Conservation (phyloP, 2,888 invertebrate species). For the Apoda limacodes region DNA sequence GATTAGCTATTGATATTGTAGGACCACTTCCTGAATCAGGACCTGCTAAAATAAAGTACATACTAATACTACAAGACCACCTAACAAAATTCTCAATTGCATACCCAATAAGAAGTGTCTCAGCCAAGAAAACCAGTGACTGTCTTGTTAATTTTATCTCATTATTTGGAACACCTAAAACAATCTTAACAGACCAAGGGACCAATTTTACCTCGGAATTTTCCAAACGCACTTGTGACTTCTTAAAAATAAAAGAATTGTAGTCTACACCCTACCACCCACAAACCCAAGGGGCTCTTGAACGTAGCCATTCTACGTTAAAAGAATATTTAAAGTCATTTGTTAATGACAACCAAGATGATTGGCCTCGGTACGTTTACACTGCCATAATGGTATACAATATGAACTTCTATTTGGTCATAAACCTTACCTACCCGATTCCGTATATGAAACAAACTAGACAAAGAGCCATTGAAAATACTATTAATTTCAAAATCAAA, state of each 20-base stretch:
- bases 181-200: too few relatives aligned
- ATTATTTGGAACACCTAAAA: too few relatives aligned
- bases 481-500: neutral
- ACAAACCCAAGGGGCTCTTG: neutral
- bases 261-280: too few relatives aligned
- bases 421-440: conserved; percentile 7
- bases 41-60: neutral
- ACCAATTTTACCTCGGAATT: too few relatives aligned
- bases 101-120: conserved; percentile 3
- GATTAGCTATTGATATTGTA: conserved; percentile 4
- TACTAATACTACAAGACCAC: too few relatives aligned
- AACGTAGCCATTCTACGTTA: neutral
- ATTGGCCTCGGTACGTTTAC: neutral
- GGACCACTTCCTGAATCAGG: conserved; percentile 3
- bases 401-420: conserved; percentile 5
- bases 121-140: conserved; percentile 14
- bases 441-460: conserved; percentile 1
- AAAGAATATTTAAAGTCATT: too few relatives aligned
- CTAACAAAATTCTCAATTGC: conserved; percentile 4
- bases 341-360: neutral
- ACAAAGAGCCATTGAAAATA: conserved; percentile 3
- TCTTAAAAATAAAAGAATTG: too few relatives aligned
- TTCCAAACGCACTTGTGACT: too few relatives aligned
- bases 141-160: conserved; percentile 1
- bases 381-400: neutral